phyloP scores from a whole-genome alignment of 2,113 vertebrate species.

The Eurypyga helias region DNA sequence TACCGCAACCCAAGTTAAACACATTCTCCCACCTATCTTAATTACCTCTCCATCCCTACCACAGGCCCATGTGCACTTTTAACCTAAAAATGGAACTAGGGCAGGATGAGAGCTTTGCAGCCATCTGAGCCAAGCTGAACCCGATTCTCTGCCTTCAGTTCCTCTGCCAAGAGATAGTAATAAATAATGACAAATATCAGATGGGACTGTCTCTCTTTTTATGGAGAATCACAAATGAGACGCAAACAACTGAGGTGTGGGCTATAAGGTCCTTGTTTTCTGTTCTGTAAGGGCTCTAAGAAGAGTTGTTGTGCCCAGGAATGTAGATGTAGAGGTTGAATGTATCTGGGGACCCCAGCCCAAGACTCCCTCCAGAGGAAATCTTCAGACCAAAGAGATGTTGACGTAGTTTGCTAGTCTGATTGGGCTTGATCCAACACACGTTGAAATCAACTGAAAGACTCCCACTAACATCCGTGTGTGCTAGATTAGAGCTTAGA shows the following conservation, averaged over 20 bases:
- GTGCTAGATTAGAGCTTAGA: background rate
- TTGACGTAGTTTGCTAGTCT: background rate
- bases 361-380: background rate
- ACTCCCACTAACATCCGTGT: background rate
- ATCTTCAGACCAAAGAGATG: background rate
- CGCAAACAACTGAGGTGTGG: background rate
- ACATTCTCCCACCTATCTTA: background rate
- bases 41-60: background rate
- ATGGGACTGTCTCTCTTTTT: background rate
- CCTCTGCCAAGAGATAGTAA: background rate
- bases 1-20: background rate
- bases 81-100: background rate
- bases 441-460: background rate
- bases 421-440: background rate
- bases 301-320: background rate
- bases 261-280: background rate
- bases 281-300: background rate
- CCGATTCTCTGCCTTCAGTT: background rate
- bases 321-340: background rate
- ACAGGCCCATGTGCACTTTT: fast-evolving
- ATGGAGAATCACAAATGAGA: background rate
- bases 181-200: background rate
- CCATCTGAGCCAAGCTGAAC: background rate
- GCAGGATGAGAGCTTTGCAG: background rate
- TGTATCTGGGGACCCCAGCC: background rate